Evolutionary conservation across 2,113 vertebrate species (phyloP), one percentile per base, ranked within the genome.

Genomic region (Oreocharis arfaki): DNA sequence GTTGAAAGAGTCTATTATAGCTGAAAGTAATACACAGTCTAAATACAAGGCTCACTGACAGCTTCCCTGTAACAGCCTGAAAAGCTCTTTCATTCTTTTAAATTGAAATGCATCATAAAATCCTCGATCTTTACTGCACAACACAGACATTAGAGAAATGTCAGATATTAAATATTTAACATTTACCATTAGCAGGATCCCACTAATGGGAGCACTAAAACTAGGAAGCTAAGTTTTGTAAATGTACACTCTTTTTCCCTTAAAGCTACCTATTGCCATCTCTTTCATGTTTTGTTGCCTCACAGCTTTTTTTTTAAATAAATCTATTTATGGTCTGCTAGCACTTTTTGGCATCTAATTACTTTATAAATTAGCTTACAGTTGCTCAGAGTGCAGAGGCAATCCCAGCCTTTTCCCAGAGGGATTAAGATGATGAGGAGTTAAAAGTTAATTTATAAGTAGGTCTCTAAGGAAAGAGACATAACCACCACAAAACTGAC

Each of bases 101-200:
- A 71, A 81, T 61, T 68, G 70, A 95, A 94, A 92, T 83, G 64
- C 33, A 78, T 46, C 11, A 10, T 87, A 84, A 93, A 95, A 90
- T 68, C 80, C 75, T 70, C 74, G 44, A 76, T 96, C 82, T 92
- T 95, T 81, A 81, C 47, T 87, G 32, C 32, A 75, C 49, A 53
- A 56, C 61, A 57, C 10, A 93, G 84, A 87, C 84, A 75, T 89
- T 63, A 87, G 17, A 90, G 64, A 90, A 94, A 93, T 92, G 83
- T 87, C 93, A 95, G 80, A 57, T 84, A 94, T 86, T 87, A 96
- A 97, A 89, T 92, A 96, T 96, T 97, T 86, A 96, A 87, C 56
- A 71, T 78, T 64, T 93, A 60, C 86, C 88, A 96, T 93, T 91
- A 95, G 69, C 57, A 71, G 56, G 61, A 94, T 89, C 35, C 80